Evolutionary conservation across 2,113 vertebrate species (phyloP).

Genomic region (Rallus limicola): DNA sequence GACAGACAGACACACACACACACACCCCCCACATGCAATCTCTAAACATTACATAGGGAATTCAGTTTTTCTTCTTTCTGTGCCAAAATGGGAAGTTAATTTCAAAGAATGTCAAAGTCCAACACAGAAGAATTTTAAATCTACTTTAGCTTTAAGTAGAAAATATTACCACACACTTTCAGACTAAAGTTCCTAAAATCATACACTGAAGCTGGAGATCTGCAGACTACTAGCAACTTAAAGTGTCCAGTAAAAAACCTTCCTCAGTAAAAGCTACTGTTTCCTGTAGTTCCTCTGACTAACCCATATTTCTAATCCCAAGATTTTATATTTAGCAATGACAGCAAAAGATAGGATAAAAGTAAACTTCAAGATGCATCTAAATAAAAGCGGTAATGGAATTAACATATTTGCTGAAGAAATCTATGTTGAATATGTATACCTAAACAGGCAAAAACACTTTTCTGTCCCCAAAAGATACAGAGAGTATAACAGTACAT

Average conservation of each 20-base stretch:
- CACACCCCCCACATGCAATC: background rate
- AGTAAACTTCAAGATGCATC: background rate
- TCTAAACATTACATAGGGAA: background rate
- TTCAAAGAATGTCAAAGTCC: background rate
- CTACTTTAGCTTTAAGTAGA: background rate
- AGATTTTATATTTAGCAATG: background rate
- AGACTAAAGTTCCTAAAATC: background rate
- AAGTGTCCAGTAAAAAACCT: background rate
- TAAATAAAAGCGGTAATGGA: background rate
- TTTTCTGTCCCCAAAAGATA: background rate
- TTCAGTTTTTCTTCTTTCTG: background rate
- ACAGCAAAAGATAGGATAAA: no score
- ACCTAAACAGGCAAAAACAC: accelerated
- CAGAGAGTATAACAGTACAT: background rate
- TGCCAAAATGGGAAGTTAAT: background rate
- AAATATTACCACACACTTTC: background rate
- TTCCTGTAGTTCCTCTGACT: background rate
- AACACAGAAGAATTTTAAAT: background rate
- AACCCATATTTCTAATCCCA: background rate
- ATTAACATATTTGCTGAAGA: background rate
- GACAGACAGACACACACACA: accelerated
- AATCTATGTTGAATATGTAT: background rate
- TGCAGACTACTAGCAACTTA: background rate
- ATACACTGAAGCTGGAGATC: background rate
- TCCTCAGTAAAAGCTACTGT: background rate